Conservation (phyloP, 2,888 invertebrate genomes). For the Nemotelus nigrinus region DNA sequence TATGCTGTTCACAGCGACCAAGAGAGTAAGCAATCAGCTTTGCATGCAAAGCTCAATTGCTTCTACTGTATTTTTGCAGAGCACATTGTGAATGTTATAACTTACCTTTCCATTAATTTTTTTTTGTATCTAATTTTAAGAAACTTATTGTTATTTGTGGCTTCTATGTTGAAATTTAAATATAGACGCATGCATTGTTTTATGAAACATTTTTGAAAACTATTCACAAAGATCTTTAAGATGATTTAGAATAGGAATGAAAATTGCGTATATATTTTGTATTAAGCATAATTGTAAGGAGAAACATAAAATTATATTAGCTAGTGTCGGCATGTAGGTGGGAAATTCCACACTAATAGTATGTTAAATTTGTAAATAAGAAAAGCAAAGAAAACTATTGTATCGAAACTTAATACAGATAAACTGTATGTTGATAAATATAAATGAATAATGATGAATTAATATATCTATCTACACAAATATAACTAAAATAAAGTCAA, state of each 20-base stretch:
- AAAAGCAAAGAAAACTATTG: background rate
- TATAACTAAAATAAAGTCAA: constrained; percentile 6
- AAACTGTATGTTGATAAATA: background rate
- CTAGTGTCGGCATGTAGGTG: too few relatives aligned
- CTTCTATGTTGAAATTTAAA: constrained; percentile 21
- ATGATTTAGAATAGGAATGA: background rate
- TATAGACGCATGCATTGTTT: background rate
- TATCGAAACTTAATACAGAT: background rate
- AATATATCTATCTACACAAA: background rate
- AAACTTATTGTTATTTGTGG: constrained; percentile 31
- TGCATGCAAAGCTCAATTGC: background rate
- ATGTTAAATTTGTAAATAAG: background rate
- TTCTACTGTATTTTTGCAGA: background rate
- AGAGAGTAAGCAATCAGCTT: background rate
- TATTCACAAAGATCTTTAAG: background rate
- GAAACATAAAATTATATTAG: too few relatives aligned
- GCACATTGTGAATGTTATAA: background rate
- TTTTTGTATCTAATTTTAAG: constrained; percentile 33
- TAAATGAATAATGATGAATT: constrained; percentile 4
- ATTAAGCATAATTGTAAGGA: background rate
- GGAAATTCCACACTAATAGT: background rate
- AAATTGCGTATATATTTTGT: background rate
- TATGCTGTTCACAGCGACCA: too few relatives aligned
- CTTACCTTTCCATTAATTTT: constrained; percentile 29
- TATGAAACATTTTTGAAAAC: background rate